Evolutionary conservation across 2,888 invertebrate genomes (phyloP).

Genomic region (Chrysina gloriosa): DNA sequence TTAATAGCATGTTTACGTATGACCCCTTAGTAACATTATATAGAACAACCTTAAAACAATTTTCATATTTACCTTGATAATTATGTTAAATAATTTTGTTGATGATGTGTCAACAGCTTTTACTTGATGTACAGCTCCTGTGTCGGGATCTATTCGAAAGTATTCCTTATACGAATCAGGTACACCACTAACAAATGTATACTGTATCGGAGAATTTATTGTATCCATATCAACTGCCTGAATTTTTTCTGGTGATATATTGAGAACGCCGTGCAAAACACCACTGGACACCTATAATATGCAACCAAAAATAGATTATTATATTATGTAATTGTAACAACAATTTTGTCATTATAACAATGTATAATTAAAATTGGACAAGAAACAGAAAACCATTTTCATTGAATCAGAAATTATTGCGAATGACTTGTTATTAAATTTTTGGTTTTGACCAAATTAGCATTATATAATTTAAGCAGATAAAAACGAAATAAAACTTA

Average conservation of each 20-base stretch:
- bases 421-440: no score
- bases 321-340: no score
- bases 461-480: no score
- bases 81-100: constrained; percentile 81
- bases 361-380: no score
- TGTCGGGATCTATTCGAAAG: constrained; percentile 84
- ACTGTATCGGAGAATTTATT: constrained; percentile 83
- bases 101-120: constrained; percentile 84
- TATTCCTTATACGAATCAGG: constrained; percentile 82
- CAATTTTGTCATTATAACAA: no score
- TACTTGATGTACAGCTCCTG: constrained; percentile 84
- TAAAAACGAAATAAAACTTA: no score
- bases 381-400: no score
- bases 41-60: background rate
- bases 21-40: background rate
- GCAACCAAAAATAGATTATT: no score
- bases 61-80: constrained; percentile 86
- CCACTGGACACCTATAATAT: constrained; percentile 79
- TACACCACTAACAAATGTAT: constrained; percentile 83
- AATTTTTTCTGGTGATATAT: constrained; percentile 87
- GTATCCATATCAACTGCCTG: constrained; percentile 93
- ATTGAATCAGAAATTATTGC: no score
- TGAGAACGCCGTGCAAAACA: constrained; percentile 83
- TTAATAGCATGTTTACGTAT: no score
- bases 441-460: no score